These are phyloP conservation scores for Champsocephalus esox DNA, from an alignment of 2,797 vertebrate species.

Conservation along the genomic window DNA sequence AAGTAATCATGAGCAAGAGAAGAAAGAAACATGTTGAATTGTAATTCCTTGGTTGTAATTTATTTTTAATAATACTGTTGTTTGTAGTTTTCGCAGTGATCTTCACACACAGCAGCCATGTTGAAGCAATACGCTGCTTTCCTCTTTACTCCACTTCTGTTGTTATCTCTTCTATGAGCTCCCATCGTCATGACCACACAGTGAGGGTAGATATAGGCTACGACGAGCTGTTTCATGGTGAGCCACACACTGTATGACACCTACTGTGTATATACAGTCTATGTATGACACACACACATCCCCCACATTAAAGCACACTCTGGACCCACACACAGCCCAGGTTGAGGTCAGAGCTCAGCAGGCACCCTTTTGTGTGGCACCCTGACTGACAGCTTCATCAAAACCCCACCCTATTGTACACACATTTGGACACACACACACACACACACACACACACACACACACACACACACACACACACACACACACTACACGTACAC, in stretches of 20 bases:
- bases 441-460: slow-evolving; percentile 17
- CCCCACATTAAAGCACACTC: slow-evolving; percentile 17
- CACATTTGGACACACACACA: slow-evolving; percentile 37
- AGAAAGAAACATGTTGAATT: slow-evolving; percentile 39
- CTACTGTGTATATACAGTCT: not conserved
- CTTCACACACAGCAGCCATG: slow-evolving; percentile 20
- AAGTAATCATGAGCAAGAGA: slow-evolving; percentile 44
- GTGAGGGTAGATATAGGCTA: slow-evolving; percentile 66
- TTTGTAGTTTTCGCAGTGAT: slow-evolving; percentile 3
- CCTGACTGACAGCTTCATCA: slow-evolving; percentile 90
- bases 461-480: slow-evolving; percentile 19
- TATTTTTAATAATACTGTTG: slow-evolving; percentile 16
- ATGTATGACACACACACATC: slow-evolving; percentile 20
- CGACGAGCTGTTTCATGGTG: slow-evolving; percentile 55
- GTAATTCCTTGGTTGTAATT: slow-evolving; percentile 29
- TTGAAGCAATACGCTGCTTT: slow-evolving; percentile 27
- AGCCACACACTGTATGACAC: slow-evolving; percentile 15
- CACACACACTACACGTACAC: no score
- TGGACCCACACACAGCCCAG: slow-evolving; percentile 22
- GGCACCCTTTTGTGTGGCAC: slow-evolving; percentile 64
- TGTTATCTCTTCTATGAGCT: slow-evolving; percentile 38
- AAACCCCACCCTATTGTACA: slow-evolving; percentile 73
- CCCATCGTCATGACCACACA: slow-evolving; percentile 30
- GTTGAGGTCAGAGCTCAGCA: slow-evolving; percentile 52
- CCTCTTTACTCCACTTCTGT: slow-evolving; percentile 13